phyloP scores from a whole-genome alignment of 2,113 vertebrate genomes.

The Desmodus rotundus region DNA sequence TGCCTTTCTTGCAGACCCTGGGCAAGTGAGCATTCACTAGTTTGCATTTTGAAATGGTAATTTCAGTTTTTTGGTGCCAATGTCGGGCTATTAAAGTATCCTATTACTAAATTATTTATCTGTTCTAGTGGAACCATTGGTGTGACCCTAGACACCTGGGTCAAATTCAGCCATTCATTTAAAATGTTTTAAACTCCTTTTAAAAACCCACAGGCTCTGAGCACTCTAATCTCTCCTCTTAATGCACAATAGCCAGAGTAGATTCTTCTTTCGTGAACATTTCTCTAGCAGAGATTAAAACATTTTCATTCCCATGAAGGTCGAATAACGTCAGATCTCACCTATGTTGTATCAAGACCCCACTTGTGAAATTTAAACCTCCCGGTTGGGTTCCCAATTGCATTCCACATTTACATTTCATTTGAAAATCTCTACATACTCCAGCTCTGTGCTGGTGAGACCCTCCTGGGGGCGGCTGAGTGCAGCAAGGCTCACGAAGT shows the following conservation, averaged over 20 bases:
- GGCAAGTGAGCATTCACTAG: background rate
- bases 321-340: slow-evolving; percentile 30
- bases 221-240: background rate
- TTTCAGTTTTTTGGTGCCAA: background rate
- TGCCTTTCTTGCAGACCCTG: background rate
- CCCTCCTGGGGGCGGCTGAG: background rate
- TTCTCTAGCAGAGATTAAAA: background rate
- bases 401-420: background rate
- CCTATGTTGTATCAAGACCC: background rate
- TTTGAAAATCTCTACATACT: background rate
- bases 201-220: background rate
- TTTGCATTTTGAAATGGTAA: background rate
- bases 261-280: background rate
- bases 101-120: background rate
- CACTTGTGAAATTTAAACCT: background rate
- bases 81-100: background rate
- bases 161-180: background rate
- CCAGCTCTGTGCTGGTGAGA: background rate
- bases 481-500: background rate
- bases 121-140: background rate
- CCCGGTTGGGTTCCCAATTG: background rate
- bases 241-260: background rate
- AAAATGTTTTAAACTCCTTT: background rate
- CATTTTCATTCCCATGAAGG: background rate
- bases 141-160: background rate